phyloP scores from a whole-genome alignment of 2,888 invertebrate species.

The Synanthedon formicaeformis region DNA sequence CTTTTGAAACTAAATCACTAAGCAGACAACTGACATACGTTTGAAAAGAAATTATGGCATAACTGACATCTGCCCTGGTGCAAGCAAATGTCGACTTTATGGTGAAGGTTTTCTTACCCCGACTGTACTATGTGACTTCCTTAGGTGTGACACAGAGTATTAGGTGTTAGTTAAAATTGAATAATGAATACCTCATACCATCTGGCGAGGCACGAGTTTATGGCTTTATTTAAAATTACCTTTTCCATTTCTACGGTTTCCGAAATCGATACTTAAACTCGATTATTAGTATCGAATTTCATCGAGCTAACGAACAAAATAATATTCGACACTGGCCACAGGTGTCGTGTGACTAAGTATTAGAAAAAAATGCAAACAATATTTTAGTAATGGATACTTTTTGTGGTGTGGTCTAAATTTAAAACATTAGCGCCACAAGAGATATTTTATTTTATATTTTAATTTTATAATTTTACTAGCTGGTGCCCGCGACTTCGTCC shows the following conservation, averaged over 20 bases:
- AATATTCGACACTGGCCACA: slow-evolving; percentile 53
- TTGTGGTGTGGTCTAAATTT: neutral
- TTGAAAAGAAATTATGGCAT: no score
- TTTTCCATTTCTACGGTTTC: slow-evolving; percentile 39
- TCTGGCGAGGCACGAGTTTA: neutral
- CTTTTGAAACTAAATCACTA: no score
- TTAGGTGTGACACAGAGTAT: no score
- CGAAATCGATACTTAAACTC: slow-evolving; percentile 44
- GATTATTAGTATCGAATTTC: slow-evolving; percentile 56
- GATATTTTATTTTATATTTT: no score
- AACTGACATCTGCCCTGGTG: no score
- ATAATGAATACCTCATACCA: neutral
- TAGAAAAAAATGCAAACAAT: slow-evolving; percentile 11
- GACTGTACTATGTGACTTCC: no score
- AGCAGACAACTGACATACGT: no score
- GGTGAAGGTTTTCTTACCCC: no score
- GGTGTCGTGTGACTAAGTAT: slow-evolving; percentile 48
- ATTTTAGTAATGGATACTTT: neutral
- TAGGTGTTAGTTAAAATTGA: no score
- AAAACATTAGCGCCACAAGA: neutral
- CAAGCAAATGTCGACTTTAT: no score
- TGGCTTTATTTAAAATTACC: neutral
- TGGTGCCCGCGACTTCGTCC: no score
- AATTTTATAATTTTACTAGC: no score
- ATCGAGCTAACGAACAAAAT: slow-evolving; percentile 50